Evolutionary conservation across 2,797 vertebrate species (phyloP).

Genomic region (Enteromius viviparus): DNA sequence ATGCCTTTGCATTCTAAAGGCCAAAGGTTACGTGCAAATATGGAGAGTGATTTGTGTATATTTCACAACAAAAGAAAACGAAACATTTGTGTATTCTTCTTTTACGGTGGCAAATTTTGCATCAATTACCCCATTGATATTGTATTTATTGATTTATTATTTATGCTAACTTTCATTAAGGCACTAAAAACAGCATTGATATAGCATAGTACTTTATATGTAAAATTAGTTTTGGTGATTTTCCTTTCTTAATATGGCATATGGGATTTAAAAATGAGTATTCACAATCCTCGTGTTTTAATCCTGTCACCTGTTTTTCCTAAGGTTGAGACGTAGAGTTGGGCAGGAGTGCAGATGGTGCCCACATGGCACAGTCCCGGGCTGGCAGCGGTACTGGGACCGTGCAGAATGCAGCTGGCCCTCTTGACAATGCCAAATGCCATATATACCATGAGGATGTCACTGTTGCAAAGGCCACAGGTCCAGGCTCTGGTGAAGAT

Average conservation of each 20-base stretch:
- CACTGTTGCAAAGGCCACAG: constrained; percentile 23
- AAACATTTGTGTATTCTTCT: not conserved
- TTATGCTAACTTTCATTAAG: not conserved
- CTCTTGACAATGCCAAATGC: constrained; percentile 69
- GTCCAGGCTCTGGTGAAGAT: constrained; percentile 36
- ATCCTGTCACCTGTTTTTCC: constrained; percentile 41
- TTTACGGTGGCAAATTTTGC: not conserved
- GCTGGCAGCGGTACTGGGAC: constrained; percentile 66
- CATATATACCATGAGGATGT: constrained; percentile 58
- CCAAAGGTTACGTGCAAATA: not conserved
- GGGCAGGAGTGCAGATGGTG: constrained; percentile 56
- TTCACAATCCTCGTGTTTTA: constrained; percentile 41
- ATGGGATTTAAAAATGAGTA: constrained; percentile 15
- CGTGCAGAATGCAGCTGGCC: constrained; percentile 72
- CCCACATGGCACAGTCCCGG: constrained; percentile 51
- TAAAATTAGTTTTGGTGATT: not conserved
- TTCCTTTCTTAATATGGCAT: constrained; percentile 1
- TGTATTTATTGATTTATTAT: not conserved
- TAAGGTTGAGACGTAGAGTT: constrained; percentile 52
- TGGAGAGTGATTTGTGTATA: not conserved
- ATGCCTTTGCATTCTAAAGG: not conserved
- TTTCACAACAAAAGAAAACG: not conserved
- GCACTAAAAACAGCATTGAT: not conserved
- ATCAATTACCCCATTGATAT: not conserved
- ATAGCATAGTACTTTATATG: not conserved